A percentile compares a stretch with the other conserved stretches of the same genome.
Conservation (phyloP, 2,888 invertebrate species). For the Myathropa florea region DNA sequence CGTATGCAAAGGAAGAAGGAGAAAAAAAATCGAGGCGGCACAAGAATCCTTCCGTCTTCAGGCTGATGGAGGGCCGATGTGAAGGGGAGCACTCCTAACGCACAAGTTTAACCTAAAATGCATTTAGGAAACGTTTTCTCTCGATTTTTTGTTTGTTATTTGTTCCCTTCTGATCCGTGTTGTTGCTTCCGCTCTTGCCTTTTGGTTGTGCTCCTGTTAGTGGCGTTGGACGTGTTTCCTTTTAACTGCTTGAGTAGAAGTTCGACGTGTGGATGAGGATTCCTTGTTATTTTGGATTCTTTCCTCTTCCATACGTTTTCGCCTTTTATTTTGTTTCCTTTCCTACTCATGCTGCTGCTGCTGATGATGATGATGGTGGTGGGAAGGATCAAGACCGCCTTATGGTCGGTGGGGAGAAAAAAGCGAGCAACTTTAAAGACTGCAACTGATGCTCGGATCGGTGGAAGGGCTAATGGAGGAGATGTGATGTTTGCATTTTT, state of each 20-base stretch:
- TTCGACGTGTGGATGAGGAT: constrained; percentile 53
- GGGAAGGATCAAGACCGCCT: not conserved
- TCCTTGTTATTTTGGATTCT: constrained; percentile 26
- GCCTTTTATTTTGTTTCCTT: not conserved
- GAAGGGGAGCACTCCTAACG: not conserved
- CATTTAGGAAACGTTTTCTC: constrained; percentile 48
- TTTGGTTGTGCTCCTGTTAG: not conserved
- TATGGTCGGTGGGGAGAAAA: not conserved
- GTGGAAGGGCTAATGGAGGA: not conserved
- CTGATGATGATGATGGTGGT: constrained; percentile 5
- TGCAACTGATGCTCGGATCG: not conserved
- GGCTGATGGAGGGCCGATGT: not conserved
- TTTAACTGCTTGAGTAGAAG: constrained; percentile 33
- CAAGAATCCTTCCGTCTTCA: not conserved
- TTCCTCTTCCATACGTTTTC: not conserved
- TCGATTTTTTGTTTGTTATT: constrained; percentile 14
- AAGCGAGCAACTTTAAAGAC: not conserved
- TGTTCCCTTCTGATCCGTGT: not conserved
- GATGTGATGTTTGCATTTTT: constrained; percentile 58
- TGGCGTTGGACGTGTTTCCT: constrained; percentile 31
- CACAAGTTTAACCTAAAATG: constrained; percentile 55
- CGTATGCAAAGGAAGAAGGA: constrained; percentile 21
- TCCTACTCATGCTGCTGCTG: not conserved
- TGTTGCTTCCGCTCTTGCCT: not conserved
- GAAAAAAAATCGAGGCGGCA: not conserved